Evolutionary conservation across 2,113 vertebrate genomes (phyloP).

Genomic region (Lampris megalopsis): DNA sequence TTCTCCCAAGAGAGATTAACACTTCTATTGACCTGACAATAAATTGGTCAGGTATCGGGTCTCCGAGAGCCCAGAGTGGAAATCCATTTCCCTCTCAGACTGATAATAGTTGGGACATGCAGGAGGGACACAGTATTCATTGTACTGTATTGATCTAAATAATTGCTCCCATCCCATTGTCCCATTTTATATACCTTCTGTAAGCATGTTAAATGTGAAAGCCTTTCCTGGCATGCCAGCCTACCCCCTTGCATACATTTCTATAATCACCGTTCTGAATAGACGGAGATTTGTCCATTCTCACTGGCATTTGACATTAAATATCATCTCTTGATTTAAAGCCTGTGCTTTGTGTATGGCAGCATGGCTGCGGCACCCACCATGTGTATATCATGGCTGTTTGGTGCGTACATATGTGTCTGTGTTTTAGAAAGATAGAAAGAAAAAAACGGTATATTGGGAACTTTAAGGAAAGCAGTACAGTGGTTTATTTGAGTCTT

Average conservation of each 20-base stretch:
- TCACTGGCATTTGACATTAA: not conserved
- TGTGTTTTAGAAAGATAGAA: not conserved
- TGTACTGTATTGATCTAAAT: constrained; percentile 62
- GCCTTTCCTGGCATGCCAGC: not conserved
- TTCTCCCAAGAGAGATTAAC: constrained; percentile 34
- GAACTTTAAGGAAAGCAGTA: not conserved
- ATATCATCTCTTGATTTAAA: not conserved
- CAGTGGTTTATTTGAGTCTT: constrained; percentile 12
- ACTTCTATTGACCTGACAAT: constrained; percentile 55
- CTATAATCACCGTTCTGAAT: constrained; percentile 27
- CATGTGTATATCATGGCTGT: constrained; percentile 23
- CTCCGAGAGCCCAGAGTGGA: constrained; percentile 45
- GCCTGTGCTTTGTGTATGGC: constrained; percentile 18
- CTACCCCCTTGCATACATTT: constrained; percentile 2
- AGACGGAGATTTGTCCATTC: not conserved
- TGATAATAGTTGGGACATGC: constrained; percentile 42
- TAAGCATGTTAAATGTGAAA: constrained; percentile 29
- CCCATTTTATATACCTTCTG: constrained; percentile 28
- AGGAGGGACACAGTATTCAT: constrained; percentile 41
- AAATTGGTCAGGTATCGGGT: constrained; percentile 38
- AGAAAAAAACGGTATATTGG: not conserved
- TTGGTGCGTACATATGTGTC: not conserved
- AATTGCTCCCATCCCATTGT: constrained; percentile 43
- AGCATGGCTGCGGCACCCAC: constrained; percentile 40
- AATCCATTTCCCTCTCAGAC: constrained; percentile 56